Percentiles rank a stretch among this genome's conserved stretches.
phyloP scores from a whole-genome alignment of 2,888 invertebrate genomes.

The Tetranychus piercei region DNA sequence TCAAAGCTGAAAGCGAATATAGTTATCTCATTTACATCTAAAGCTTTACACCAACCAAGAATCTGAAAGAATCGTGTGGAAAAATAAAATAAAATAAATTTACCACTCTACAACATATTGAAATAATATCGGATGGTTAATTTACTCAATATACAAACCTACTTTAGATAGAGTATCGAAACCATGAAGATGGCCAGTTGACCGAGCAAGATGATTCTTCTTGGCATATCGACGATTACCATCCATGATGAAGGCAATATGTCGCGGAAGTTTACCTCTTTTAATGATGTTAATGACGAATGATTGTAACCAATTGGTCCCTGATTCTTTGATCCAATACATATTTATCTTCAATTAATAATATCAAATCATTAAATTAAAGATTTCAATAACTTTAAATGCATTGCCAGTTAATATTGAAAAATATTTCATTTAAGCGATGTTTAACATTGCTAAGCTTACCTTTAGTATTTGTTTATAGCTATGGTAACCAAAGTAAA shows the following conservation, averaged over 20 bases:
- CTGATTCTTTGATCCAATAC: constrained; percentile 27
- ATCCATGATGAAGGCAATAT: constrained; percentile 96
- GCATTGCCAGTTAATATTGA: no score
- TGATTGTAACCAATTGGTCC: constrained; percentile 40
- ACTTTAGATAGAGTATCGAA: constrained; percentile 56
- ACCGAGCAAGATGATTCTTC: constrained; percentile 51
- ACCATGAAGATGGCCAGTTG: constrained; percentile 63
- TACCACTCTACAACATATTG: not conserved
- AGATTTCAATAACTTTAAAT: not conserved
- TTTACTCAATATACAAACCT: not conserved
- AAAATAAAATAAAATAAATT: constrained; percentile 11
- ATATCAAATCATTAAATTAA: not conserved
- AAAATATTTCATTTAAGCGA: no score
- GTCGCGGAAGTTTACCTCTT: constrained; percentile 64
- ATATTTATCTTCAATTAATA: not conserved
- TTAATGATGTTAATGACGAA: constrained; percentile 54
- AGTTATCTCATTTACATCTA: constrained; percentile 82
- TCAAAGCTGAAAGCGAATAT: constrained; percentile 98
- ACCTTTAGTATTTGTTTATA: no score
- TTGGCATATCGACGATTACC: constrained; percentile 84
- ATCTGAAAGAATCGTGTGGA: constrained; percentile 35
- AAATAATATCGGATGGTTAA: no score
- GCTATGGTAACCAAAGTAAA: no score
- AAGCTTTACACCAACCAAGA: constrained; percentile 68
- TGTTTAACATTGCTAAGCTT: no score